phyloP scores from a whole-genome alignment of 2,888 invertebrate genomes.

The Acanthacorydalis orientalis region DNA sequence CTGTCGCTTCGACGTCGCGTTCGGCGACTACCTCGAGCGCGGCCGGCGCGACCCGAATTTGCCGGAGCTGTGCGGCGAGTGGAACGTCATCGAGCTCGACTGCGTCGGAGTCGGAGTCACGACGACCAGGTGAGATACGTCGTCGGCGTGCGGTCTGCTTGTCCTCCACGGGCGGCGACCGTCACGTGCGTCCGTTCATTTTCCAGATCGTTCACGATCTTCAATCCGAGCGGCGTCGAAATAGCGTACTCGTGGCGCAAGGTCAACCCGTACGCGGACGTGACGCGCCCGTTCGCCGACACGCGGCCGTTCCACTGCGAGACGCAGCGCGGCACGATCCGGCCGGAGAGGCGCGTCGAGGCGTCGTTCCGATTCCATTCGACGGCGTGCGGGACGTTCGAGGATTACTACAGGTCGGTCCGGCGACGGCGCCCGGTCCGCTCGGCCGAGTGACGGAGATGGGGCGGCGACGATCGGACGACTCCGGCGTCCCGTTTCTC shows the following conservation, averaged over 20 bases:
- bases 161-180: too few species aligned
- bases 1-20: constrained; percentile 51
- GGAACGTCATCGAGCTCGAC: constrained; percentile 45
- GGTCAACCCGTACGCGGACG: constrained; percentile 8
- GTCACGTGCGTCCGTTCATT: constrained; percentile 26
- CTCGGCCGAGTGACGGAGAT: too few species aligned
- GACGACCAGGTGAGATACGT: constrained; percentile 30
- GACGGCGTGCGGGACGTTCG: constrained; percentile 40
- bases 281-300: constrained; percentile 11
- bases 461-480: too few species aligned
- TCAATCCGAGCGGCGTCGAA: background rate
- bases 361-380: constrained; percentile 49
- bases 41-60: constrained; percentile 25
- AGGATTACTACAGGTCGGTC: constrained; percentile 40
- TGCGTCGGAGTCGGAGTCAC: constrained; percentile 38
- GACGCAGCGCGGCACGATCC: constrained; percentile 37
- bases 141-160: too few species aligned
- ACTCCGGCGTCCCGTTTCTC: too few species aligned
- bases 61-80: constrained; percentile 27
- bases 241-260: constrained; percentile 26
- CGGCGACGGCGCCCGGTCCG: too few species aligned
- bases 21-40: constrained; percentile 42
- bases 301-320: constrained; percentile 39
- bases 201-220: background rate
- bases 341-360: constrained; percentile 37